Base-by-base conservation (phyloP, 1,140 invertebrate genomes). In the Macrobrachium nipponense region DNA sequence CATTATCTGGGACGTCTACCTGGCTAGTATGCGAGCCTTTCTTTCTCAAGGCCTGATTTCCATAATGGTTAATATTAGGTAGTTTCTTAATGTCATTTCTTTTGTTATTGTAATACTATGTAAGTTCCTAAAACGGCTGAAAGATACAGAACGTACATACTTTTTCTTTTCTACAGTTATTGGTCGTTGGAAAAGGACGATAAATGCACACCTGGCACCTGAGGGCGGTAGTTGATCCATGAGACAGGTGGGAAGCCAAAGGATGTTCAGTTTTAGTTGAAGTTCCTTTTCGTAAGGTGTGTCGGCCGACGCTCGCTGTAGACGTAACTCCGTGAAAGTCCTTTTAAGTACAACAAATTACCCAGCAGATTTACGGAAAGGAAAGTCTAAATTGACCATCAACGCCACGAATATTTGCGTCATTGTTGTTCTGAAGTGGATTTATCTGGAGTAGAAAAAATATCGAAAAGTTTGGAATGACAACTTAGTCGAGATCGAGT, bases 231-330 rank as follows among this genome's bases (percentile, higher is more conserved):
- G 80, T 12, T 82, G 70, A 68, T 60, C 80, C 80, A 75, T 82
- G 80, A 75, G 70, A 75, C 80, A 82, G 80, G 80, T 82, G 80
- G 70, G 80, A 75, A 43, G 61, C 44, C 17, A 82, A 75, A 70
- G 80, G 68, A 62, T 73, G 80, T 82, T 73, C 80, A 82, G 80
- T 82, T 44, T 82, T 61, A 59, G 66, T 75, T 62, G 58, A 59
- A 44, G 43, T 14, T 73, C 80, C 68, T 6, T 70, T 5, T n/a
- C 43, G 14, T 11, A 60, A 43, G 58, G 70, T 15, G 59, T n/a
- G 23, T 58, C 1, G 14, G 5, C 59, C 27, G 23, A 75, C 80
- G 15, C 60, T 43, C 80, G 44, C 18, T 60, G 15, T n/a, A 36
- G 43, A 2, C 27, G 59, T 27, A 36, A 44, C 23, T 18, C 18